phyloP scores from a whole-genome alignment of 1,140 invertebrate species.

The Ctenoplectra terminalis region DNA sequence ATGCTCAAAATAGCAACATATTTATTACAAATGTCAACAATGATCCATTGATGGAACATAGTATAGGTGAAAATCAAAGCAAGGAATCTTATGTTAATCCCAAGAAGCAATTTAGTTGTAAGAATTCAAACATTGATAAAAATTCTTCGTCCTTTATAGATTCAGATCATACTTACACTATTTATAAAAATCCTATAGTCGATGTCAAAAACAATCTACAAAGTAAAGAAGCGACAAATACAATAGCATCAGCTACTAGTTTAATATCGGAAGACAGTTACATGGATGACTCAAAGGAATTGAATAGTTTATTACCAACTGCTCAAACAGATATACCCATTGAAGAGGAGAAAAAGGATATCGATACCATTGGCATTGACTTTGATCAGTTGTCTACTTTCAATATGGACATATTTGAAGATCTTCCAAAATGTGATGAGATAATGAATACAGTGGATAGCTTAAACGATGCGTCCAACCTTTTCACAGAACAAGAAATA shows the following conservation, averaged over 20 bases:
- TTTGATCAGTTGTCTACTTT: conserved; percentile 63
- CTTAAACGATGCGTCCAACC: conserved; percentile 51
- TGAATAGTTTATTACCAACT: conserved; percentile 56
- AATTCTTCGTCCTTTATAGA: neutral
- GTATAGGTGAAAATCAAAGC: neutral
- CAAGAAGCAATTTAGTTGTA: conserved; percentile 1
- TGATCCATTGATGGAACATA: neutral
- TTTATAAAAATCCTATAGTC: conserved; percentile 10
- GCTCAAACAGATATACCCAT: conserved; percentile 48
- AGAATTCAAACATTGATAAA: neutral
- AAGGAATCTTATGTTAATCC: neutral
- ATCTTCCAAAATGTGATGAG: conserved; percentile 54
- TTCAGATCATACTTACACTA: conserved; percentile 62
- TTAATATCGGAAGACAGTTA: conserved; percentile 43
- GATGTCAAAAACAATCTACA: neutral
- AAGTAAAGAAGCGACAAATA: conserved; percentile 42
- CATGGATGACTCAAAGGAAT: conserved; percentile 45
- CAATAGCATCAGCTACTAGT: conserved; percentile 34
- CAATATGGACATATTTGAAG: conserved; percentile 62
- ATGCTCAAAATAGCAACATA: conserved; percentile 1
- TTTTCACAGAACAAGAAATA: conserved; percentile 54
- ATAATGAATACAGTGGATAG: conserved; percentile 52
- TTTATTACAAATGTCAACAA: conserved; percentile 18
- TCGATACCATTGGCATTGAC: conserved; percentile 54
- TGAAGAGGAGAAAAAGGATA: conserved; percentile 48